These are phyloP conservation scores for Murina feae DNA, from an alignment of 2,113 vertebrate genomes.

Conservation along the genomic window DNA sequence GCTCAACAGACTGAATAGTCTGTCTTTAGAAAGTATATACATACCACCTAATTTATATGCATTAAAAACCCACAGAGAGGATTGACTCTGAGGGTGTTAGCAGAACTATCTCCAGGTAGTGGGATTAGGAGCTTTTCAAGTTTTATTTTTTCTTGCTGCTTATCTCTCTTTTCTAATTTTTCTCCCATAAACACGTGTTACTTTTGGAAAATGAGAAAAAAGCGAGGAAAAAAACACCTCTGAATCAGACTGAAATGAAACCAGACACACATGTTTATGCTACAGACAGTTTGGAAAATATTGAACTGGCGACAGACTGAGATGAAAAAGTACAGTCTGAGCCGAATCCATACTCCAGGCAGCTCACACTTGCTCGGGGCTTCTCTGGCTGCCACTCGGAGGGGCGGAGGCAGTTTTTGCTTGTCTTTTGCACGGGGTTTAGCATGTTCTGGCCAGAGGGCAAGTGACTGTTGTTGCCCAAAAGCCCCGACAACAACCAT, in stretches of 20 bases:
- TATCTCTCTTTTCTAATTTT: slow-evolving; percentile 50
- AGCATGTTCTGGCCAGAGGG: background rate
- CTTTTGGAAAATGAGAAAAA: slow-evolving; percentile 37
- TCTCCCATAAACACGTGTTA: slow-evolving; percentile 3
- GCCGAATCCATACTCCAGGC: accelerated
- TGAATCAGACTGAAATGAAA: background rate
- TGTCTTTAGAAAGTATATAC: background rate
- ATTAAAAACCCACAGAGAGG: slow-evolving; percentile 38
- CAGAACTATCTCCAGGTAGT: background rate
- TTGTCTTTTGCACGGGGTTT: background rate
- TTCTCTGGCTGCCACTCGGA: background rate
- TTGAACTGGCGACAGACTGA: background rate
- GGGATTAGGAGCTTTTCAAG: slow-evolving; percentile 7
- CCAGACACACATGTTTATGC: background rate
- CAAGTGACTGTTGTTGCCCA: background rate
- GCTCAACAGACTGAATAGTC: background rate
- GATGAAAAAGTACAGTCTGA: background rate
- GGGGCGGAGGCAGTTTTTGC: background rate
- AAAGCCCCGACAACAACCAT: background rate
- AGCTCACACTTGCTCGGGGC: background rate
- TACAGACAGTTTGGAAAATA: background rate
- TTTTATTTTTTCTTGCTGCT: background rate
- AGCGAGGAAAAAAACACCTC: background rate
- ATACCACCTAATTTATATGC: slow-evolving; percentile 50
- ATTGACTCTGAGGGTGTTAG: background rate